Percentiles rank a stretch among this genome's conserved stretches.
These are phyloP conservation scores for Drosophila trapezifrons DNA, from an alignment of 1,140 invertebrate genomes.

Conservation along the genomic window DNA sequence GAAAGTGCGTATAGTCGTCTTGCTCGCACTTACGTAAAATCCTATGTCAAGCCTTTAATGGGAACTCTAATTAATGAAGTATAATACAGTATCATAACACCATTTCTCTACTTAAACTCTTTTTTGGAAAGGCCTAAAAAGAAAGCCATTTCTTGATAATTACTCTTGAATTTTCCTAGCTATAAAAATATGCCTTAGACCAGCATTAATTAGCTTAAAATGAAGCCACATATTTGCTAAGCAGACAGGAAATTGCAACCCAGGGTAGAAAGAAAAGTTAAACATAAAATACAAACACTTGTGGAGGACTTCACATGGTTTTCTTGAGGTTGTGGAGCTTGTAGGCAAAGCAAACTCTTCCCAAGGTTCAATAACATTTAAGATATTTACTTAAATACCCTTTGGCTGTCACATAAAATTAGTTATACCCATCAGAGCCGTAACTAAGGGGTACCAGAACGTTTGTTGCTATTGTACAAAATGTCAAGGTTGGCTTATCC, in stretches of 20 bases:
- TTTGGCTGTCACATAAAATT: slow-evolving; percentile 14
- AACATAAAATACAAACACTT: slow-evolving; percentile 9
- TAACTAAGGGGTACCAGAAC: slow-evolving; percentile 42
- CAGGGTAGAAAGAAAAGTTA: neutral
- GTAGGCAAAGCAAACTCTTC: neutral
- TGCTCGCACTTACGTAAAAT: too few relatives aligned
- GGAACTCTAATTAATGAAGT: too few relatives aligned
- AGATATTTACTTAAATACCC: neutral
- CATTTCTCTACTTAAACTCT: too few relatives aligned
- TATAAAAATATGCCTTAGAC: neutral
- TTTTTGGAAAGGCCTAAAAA: neutral
- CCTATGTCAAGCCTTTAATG: too few relatives aligned
- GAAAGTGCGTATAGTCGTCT: too few relatives aligned
- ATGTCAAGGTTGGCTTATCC: slow-evolving; percentile 78
- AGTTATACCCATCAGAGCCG: neutral
- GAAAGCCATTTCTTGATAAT: neutral
- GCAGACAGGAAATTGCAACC: slow-evolving; percentile 2
- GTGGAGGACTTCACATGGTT: neutral
- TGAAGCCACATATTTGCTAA: slow-evolving; percentile 4
- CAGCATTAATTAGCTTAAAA: slow-evolving; percentile 2
- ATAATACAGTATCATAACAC: too few relatives aligned
- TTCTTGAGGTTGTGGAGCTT: too few relatives aligned
- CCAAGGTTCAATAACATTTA: neutral
- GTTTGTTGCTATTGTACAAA: slow-evolving; percentile 56
- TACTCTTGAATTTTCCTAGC: neutral